These are phyloP conservation scores for Anoplolepis gracilipes DNA, from an alignment of 1,140 invertebrate genomes.

Conservation along the genomic window DNA sequence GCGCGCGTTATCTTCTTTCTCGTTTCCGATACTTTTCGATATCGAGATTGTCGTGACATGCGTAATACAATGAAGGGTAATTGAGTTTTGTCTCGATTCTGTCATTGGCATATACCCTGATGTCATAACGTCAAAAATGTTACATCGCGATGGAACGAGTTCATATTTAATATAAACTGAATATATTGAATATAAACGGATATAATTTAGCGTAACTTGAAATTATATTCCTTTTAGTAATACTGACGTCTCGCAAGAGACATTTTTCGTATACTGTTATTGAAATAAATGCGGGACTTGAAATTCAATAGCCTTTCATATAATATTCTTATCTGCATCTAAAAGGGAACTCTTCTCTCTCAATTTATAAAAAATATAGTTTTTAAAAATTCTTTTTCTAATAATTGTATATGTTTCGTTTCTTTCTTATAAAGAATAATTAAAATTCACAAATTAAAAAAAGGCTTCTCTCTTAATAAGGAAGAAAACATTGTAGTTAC, in stretches of 20 bases:
- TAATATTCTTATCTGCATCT: slow-evolving; percentile 27
- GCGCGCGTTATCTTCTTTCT: neutral
- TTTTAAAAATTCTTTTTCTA: neutral
- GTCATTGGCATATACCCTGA: neutral
- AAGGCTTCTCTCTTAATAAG: neutral
- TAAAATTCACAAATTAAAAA: neutral
- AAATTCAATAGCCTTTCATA: slow-evolving; percentile 14
- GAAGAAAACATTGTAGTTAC: neutral
- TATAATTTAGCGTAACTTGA: slow-evolving; percentile 14
- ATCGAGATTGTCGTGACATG: neutral
- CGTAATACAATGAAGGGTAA: slow-evolving; percentile 13
- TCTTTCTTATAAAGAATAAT: neutral
- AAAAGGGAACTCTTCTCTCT: neutral
- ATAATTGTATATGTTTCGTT: too few relatives aligned
- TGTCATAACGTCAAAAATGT: neutral
- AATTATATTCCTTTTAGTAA: slow-evolving; percentile 21
- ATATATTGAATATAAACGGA: slow-evolving; percentile 37
- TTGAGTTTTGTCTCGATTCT: neutral
- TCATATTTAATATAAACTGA: slow-evolving; percentile 29
- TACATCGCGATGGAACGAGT: neutral
- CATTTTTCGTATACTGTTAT: slow-evolving; percentile 21
- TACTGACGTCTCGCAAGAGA: neutral
- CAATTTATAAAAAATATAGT: neutral
- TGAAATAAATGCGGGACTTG: slow-evolving; percentile 8
- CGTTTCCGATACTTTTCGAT: neutral